Percentiles rank a stretch among this genome's conserved stretches.
Evolutionary conservation across 1,140 invertebrate species (phyloP).

Genomic region (Temnothorax nylanderi): DNA sequence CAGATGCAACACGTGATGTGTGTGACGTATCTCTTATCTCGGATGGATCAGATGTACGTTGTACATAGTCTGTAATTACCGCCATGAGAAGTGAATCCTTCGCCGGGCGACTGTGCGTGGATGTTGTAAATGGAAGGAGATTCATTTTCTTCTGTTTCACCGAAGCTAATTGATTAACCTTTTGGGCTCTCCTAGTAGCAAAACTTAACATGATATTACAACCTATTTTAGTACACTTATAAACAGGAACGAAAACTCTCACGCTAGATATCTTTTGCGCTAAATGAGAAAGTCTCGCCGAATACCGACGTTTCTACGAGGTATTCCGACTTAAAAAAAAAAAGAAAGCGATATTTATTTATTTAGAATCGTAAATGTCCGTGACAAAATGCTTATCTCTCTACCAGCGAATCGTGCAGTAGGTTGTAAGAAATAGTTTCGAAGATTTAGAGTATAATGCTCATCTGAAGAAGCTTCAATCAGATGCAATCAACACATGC

Average conservation of each 20-base stretch:
- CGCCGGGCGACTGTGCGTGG: conserved; percentile 11
- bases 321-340: neutral
- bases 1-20: conserved; percentile 30
- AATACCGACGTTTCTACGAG: neutral
- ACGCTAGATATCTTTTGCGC: neutral
- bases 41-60: conserved; percentile 31
- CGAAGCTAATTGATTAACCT: conserved; percentile 55
- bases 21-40: conserved; percentile 57
- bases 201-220: conserved; percentile 49
- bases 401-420: no score
- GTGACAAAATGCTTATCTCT: neutral
- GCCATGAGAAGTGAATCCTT: conserved; percentile 38
- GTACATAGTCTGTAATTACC: conserved; percentile 48
- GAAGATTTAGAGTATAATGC: neutral
- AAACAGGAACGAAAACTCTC: neutral
- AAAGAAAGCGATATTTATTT: neutral
- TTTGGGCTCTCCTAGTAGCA: conserved; percentile 29
- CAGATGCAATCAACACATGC: neutral
- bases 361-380: neutral
- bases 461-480: neutral
- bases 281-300: neutral
- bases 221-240: neutral
- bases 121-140: conserved; percentile 42
- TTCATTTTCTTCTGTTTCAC: conserved; percentile 43
- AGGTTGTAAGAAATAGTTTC: neutral